Evolutionary conservation across 2,797 vertebrate species (phyloP).

Genomic region (Eptatretus atami): DNA sequence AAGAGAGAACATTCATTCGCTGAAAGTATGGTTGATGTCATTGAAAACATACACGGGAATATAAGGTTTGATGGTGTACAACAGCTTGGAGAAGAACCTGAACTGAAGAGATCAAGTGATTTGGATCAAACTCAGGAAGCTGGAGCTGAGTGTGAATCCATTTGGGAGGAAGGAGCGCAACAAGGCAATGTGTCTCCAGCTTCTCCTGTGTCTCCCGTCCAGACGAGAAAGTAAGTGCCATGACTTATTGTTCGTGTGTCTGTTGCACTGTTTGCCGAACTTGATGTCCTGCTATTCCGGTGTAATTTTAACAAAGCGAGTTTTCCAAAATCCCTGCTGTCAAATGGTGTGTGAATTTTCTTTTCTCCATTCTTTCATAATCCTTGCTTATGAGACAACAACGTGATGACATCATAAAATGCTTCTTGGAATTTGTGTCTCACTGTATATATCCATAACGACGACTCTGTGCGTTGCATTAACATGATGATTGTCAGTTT

Average conservation of each 20-base stretch:
- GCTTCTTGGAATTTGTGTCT: no score
- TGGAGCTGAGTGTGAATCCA: background rate
- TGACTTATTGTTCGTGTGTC: background rate
- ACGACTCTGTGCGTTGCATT: no score
- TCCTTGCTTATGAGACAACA: background rate
- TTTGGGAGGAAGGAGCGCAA: background rate
- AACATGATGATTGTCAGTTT: no score
- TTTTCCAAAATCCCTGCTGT: background rate
- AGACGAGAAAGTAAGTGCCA: constrained; percentile 1
- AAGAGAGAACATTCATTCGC: no score
- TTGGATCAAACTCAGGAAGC: no score
- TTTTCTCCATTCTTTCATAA: background rate
- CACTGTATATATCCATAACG: no score
- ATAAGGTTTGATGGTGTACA: no score
- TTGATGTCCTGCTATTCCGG: background rate
- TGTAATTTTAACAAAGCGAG: background rate
- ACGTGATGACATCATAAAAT: no score
- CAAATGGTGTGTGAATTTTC: background rate
- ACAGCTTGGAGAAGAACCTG: no score
- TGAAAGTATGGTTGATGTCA: no score
- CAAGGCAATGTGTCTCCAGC: background rate
- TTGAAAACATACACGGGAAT: no score
- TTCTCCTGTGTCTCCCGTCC: background rate
- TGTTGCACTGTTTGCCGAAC: background rate
- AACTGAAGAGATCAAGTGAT: no score